Conservation (phyloP, 2,797 vertebrate genomes). For the Garrulus glandarius region DNA sequence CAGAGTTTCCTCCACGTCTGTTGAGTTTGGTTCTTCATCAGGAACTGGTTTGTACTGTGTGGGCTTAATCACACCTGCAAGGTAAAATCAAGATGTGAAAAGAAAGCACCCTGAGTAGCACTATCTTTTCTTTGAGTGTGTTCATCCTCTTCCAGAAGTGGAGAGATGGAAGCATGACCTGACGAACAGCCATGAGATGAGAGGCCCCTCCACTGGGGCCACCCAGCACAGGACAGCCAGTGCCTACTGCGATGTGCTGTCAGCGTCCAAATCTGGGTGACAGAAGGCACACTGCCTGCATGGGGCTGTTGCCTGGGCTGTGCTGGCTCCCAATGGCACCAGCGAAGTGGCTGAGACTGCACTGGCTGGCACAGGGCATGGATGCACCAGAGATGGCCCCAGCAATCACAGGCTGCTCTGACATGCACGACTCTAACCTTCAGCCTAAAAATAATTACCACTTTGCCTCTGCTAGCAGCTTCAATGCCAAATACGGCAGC, state of each 20-base stretch:
- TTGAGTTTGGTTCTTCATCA: slow-evolving; percentile 93
- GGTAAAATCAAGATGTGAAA: background rate
- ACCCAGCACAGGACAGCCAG: background rate
- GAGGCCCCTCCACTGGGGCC: background rate
- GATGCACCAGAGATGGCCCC: background rate
- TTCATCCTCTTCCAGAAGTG: background rate
- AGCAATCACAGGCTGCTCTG: background rate
- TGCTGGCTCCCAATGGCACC: accelerated
- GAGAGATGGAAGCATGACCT: background rate
- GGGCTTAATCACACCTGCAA: slow-evolving; percentile 88
- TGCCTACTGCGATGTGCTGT: background rate
- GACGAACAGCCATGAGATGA: background rate
- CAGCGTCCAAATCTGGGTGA: background rate
- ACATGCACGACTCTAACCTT: background rate
- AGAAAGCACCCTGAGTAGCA: background rate
- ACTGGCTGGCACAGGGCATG: background rate
- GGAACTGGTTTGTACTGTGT: slow-evolving; percentile 95
- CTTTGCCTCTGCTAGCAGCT: background rate
- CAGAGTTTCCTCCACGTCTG: slow-evolving; percentile 91
- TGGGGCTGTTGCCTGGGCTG: background rate
- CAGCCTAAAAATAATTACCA: background rate
- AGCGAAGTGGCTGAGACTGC: accelerated
- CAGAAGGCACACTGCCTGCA: background rate
- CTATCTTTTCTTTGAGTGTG: background rate
- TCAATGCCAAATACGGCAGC: background rate